Evolutionary conservation across 2,888 invertebrate genomes (phyloP).

Genomic region (Thecophora atra): DNA sequence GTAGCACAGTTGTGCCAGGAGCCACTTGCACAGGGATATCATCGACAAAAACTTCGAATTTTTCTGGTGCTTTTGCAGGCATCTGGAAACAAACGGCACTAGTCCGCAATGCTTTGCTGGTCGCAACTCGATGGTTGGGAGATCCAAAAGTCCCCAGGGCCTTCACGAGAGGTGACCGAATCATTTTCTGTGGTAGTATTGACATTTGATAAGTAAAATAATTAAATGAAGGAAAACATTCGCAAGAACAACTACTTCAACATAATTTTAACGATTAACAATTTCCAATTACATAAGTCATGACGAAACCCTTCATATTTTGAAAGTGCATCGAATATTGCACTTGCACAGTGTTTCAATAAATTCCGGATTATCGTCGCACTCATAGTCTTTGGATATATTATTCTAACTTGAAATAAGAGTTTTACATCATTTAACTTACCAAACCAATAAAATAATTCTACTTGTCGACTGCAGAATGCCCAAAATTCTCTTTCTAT

Average conservation of each 20-base stretch:
- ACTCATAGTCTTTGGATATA: no score
- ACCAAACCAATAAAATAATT: no score
- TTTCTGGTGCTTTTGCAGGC: conserved; percentile 72
- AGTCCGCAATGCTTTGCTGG: conserved; percentile 66
- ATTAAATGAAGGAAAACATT: conserved; percentile 4
- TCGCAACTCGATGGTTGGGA: conserved; percentile 62
- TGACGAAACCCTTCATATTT: no score
- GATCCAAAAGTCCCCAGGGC: conserved; percentile 69
- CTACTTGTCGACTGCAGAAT: no score
- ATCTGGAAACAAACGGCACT: conserved; percentile 66
- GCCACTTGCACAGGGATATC: conserved; percentile 93
- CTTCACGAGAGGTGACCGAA: conserved; percentile 79
- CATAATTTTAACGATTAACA: conserved; percentile 10
- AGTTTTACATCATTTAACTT: no score
- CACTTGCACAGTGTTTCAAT: no score
- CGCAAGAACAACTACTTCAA: background rate
- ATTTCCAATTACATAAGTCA: conserved; percentile 46
- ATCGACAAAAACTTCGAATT: conserved; percentile 96
- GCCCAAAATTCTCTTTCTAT: no score
- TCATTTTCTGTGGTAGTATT: conserved; percentile 65
- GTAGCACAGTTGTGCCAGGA: conserved; percentile 96
- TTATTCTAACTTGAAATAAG: no score
- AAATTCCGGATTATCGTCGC: no score
- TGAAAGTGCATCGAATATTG: no score
- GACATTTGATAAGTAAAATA: conserved; percentile 1